Conservation (phyloP, 1,140 invertebrate genomes). For the Pentalonia nigronervosa region DNA sequence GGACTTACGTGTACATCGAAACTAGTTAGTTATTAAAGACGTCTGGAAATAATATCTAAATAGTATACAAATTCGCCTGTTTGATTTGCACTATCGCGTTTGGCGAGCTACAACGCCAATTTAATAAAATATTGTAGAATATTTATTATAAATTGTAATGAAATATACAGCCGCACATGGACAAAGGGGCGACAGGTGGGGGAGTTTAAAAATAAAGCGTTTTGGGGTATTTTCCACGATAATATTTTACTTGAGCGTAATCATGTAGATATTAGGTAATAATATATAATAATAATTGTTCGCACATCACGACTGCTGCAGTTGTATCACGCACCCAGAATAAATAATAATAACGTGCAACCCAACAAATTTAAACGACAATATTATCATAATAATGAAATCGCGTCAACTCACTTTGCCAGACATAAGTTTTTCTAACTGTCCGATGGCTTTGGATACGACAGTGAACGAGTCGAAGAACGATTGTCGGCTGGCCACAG, state of each 20-base stretch:
- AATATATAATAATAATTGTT: not conserved
- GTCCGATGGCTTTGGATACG: slow-evolving; percentile 52
- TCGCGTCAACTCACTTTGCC: slow-evolving; percentile 44
- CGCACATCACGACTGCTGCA: not conserved
- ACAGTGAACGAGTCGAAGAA: slow-evolving; percentile 54
- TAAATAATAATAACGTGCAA: not conserved
- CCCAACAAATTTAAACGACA: not conserved
- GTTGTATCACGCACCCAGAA: not conserved
- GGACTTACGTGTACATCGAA: not conserved
- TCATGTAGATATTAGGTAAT: not conserved
- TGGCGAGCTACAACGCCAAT: not conserved
- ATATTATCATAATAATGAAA: not conserved
- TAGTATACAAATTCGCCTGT: not conserved
- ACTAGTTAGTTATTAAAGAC: not conserved
- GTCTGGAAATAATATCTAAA: not conserved
- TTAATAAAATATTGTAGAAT: not conserved
- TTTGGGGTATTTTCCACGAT: not conserved
- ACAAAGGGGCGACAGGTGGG: not conserved
- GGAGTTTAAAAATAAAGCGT: slow-evolving; percentile 2
- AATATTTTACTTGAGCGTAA: not conserved
- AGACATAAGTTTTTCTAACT: slow-evolving; percentile 51
- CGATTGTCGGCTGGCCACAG: slow-evolving; percentile 42
- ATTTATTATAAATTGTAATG: not conserved
- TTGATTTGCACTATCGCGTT: not conserved
- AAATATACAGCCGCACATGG: not conserved